Evolutionary conservation across 2,797 vertebrate species (phyloP), one percentile per base, ranked within the genome.

Genomic region (Paramormyrops hopkinsi): DNA sequence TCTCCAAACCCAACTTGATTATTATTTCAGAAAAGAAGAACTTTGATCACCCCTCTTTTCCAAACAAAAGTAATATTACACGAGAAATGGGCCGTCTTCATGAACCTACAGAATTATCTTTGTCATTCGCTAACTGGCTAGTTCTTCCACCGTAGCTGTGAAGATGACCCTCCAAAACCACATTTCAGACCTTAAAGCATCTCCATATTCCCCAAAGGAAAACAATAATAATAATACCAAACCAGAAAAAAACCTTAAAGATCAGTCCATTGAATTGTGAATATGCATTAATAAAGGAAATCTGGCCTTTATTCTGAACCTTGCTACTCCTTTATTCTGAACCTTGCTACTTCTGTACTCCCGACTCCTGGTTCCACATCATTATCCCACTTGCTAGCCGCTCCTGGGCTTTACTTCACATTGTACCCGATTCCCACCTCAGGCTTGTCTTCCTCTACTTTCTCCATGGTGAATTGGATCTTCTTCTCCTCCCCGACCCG

Each of bases 361-460:
- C 88, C 11, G 25, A 2, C 22, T 51, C 5, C 25, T 86, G 69
- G 88, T 56, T 73, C 53, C 48, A 51, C 48, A 82, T 89, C 90
- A 37, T 65, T 51, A 59, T 87, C 17, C 33, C 50, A 9, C 44
- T 54, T 82, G 12, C 85, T 79, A 8, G 9, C 11, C 33, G 7
- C 33, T 91, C 93, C 91, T 0, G 90, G 89, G 0, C 93, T 93
- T 87, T 95, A 96, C 92, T 97, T 97, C 90, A 95, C 93, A 91
- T 95, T 93, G 83, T 97, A 91, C 89, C 97, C 93, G 86, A 95
- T 95, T 0, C 95, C 95, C 6, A 93, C 90, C 8, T 96, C 95
- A 87, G 94, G 94, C 92, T 92, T 95, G 76, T 92, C 92, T 90
- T 97, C 96, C 88, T 96, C 90, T 56, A 69, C 89, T 7, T 89